Base-by-base conservation (phyloP, 2,888 invertebrate genomes). In the Volucella bombylans region DNA sequence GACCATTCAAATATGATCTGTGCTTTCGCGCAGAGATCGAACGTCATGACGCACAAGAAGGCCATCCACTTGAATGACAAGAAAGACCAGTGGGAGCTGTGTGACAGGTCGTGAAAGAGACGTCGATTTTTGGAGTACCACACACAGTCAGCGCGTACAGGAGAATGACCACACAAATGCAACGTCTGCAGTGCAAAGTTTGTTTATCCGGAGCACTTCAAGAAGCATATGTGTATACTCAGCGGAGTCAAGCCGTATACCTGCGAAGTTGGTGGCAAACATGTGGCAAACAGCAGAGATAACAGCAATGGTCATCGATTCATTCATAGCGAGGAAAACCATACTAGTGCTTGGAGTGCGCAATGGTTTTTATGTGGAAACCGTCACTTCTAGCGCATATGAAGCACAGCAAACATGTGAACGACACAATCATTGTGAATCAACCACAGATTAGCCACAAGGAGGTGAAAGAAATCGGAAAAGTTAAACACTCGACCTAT, bases 281-380 rank as follows among this genome's bases (percentile, higher is more conserved):
- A 95, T 65, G 97, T 97, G n/a, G n/a, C n/a, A 92, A 96, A 95
- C 90, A 96, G 96, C 10, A 93, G 96, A 78, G 97, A 97, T 92
- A 97, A 97, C 89, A 93, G 96, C 78, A 96, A 97, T 92, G 95
- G 96, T 10, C 97, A 97, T 90, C 93, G 96, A 41, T 97, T 96
- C 91, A 95, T 96, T 59, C 97, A 97, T 91, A 96, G 96, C 88
- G 95, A 96, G 90, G 96, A 96, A 90, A 97, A 97, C 97, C 96
- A 0, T 97, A 96, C 91, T 96, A 96, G 90, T 97, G 97, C 89
- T 92, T 95, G 81, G 94, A 95, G 8, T 97, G 97, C 89, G 96
- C 96, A 4, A 94, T 95, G 87, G 96, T 96, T 0, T 97, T 95
- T 89, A 97, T 97, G 96, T 92, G 97, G 10, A 96, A 96, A 88